Base-by-base conservation (phyloP, 2,888 invertebrate species). In the Lepetodrilus schrolli region DNA sequence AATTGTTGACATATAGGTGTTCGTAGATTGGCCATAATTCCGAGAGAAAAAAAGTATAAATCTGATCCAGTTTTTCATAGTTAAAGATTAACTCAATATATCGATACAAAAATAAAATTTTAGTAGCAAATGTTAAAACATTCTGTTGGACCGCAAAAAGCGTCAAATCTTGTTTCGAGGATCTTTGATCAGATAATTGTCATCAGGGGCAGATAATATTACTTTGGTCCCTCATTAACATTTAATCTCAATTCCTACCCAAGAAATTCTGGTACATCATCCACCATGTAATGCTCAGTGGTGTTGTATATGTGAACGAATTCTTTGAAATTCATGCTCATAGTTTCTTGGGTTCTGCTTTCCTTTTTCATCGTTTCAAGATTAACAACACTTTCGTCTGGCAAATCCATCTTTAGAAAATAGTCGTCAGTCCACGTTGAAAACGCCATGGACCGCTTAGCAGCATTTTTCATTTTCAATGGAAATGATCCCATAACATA, bases 331-430 rank as follows among this genome's bases (percentile, higher is more conserved):
- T 81, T 66, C 83, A 90, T 83, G 7, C 74, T 70, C 8, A 78
- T 34, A 3, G 84, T 78, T n/a, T 78, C 70, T 71, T 86, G 86
- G 5, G 78, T 69, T 34, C 90, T 76, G 71, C 83, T 82, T 75
- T 90, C 90, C 66, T 90, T 89, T 76, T 90, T 90, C 70, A 66
- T 76, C 0, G 86, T 88, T 80, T 90, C 90, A 23, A 90, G 83
- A 1, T 79, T 68, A 17, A 90, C 84, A 7, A 17, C 26, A 34
- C 80, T 72, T 43, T 82, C 83, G 4, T 69, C 72, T n/a, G 86
- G 78, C 30, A 85, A 76, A n/a, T 81, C 78, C 0, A 83, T 58
- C 3, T 76, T 58, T 66, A 86, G 49, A 68, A 90, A 89, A 76
- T 89, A 89, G 17, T 87, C 86, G 72, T 89, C 90, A 4, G 83